Conservation (phyloP, 2,113 vertebrate species). For the Crotalus horridus region DNA sequence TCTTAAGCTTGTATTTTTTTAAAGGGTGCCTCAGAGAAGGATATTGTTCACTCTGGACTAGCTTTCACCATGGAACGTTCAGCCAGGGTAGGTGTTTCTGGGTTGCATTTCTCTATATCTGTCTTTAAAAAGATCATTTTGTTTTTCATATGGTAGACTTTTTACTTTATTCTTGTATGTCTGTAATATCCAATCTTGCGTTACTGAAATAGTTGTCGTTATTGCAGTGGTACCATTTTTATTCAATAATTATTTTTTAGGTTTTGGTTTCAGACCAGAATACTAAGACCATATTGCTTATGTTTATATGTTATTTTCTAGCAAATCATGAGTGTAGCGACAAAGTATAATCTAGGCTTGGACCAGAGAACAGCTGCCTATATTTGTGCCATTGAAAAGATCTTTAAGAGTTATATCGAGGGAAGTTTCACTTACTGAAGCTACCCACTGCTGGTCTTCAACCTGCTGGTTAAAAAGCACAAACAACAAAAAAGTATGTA, state of each 20-base stretch:
- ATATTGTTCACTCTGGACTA: background rate
- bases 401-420: slow-evolving; percentile 81
- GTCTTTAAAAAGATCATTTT: background rate
- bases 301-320: slow-evolving; percentile 41
- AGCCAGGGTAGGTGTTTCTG: background rate
- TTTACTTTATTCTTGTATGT: background rate
- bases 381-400: slow-evolving; percentile 86
- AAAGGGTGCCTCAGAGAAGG: slow-evolving; percentile 43
- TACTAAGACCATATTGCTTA: background rate
- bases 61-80: slow-evolving; percentile 29
- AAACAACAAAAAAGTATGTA: background rate
- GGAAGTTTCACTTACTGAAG: slow-evolving; percentile 72
- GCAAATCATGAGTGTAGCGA: slow-evolving; percentile 85
- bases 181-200: background rate
- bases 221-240: background rate
- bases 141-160: background rate
- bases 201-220: background rate
- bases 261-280: background rate
- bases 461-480: background rate
- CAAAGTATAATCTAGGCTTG: slow-evolving; percentile 82
- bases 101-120: background rate
- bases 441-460: background rate
- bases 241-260: background rate
- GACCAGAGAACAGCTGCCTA: slow-evolving; percentile 85
- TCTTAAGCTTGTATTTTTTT: background rate